Percentiles rank a stretch among this genome's conserved stretches.
Conservation (phyloP, 2,888 invertebrate genomes). For the Troides helena region DNA sequence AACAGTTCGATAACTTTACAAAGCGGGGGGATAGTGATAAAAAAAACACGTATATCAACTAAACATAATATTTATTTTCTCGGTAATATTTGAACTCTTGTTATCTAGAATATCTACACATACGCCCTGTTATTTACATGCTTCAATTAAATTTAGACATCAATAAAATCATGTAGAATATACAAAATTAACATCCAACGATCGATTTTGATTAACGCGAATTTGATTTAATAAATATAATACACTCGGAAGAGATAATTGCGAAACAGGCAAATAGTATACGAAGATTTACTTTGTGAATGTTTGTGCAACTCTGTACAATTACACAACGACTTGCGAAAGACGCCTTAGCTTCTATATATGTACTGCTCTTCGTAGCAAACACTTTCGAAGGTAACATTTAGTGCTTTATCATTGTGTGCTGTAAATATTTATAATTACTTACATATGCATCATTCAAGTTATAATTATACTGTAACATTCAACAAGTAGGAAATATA, state of each 20-base stretch:
- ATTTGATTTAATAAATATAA: conserved; percentile 66
- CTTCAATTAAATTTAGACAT: conserved; percentile 53
- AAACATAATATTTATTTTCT: conserved; percentile 77
- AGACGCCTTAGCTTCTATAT: conserved; percentile 30
- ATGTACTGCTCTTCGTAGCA: conserved; percentile 13
- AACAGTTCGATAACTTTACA: too few species aligned
- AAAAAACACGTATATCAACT: conserved; percentile 56
- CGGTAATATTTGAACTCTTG: conserved; percentile 78
- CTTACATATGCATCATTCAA: conserved; percentile 27
- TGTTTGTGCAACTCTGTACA: conserved; percentile 8
- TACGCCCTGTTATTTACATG: conserved; percentile 74
- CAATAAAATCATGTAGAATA: conserved; percentile 69
- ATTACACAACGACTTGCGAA: too few species aligned
- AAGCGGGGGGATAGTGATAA: conserved; percentile 12
- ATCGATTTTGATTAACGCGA: conserved; percentile 60
- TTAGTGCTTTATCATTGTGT: conserved; percentile 32
- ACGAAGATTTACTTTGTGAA: conserved; percentile 54
- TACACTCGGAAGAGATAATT: conserved; percentile 48
- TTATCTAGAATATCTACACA: conserved; percentile 77
- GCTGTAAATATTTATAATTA: conserved; percentile 23
- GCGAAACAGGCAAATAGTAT: conserved; percentile 40
- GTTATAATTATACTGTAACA: conserved; percentile 25
- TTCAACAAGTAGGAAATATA: conserved; percentile 32
- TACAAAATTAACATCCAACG: conserved; percentile 69
- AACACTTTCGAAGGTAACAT: conserved; percentile 17